These are phyloP conservation scores for Monoplex corrugatus DNA, from an alignment of 2,888 invertebrate genomes.

Conservation along the genomic window DNA sequence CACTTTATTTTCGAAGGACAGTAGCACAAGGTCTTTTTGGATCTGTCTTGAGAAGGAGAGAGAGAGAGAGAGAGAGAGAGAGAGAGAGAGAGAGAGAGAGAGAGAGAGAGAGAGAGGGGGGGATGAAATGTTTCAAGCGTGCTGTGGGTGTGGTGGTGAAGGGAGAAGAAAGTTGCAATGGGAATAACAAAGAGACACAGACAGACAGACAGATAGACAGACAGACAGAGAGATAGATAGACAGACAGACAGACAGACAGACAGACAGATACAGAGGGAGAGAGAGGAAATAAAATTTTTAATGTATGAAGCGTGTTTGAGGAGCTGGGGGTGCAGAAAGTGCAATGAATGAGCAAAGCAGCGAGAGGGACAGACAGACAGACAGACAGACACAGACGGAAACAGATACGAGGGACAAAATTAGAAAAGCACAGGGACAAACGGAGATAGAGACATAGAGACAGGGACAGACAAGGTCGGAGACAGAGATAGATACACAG, in stretches of 20 bases:
- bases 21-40: too few relatives aligned
- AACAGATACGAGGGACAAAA: not conserved
- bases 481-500: not conserved
- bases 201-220: conserved; percentile 18
- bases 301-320: not conserved
- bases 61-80: not conserved
- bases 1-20: too few relatives aligned
- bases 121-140: too few relatives aligned
- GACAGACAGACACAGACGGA: not conserved
- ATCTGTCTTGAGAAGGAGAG: too few relatives aligned
- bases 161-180: not conserved
- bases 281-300: not conserved
- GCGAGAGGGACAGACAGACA: not conserved
- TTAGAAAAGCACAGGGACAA: not conserved
- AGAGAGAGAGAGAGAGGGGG: not conserved
- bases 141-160: too few relatives aligned
- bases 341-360: not conserved
- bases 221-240: not conserved
- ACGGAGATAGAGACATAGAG: not conserved
- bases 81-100: not conserved
- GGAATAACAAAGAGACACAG: conserved; percentile 4
- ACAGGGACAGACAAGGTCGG: not conserved
- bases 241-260: not conserved
- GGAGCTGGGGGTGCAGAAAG: not conserved
- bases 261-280: not conserved